These are phyloP conservation scores for Tetheella fluctuosa DNA, from an alignment of 2,888 invertebrate genomes.

Conservation along the genomic window DNA sequence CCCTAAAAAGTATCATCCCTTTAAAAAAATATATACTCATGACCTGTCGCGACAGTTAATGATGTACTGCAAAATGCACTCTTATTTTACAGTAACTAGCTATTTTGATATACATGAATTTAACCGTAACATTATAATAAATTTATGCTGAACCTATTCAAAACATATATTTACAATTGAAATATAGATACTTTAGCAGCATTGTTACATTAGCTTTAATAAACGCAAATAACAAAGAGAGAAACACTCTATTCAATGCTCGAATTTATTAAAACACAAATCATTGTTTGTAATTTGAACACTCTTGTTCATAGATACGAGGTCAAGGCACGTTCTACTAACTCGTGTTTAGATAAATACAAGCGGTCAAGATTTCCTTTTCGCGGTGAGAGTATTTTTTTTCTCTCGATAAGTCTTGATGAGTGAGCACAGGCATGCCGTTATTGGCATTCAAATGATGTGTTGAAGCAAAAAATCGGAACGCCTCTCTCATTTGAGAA, in stretches of 20 bases:
- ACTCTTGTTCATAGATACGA: constrained; percentile 49
- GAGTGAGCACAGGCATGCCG: constrained; percentile 62
- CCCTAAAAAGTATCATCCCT: too few species aligned
- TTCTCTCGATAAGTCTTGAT: constrained; percentile 61
- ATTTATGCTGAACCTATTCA: too few species aligned
- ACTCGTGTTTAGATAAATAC: constrained; percentile 48
- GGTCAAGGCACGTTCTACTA: constrained; percentile 65
- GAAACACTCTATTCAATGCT: constrained; percentile 15
- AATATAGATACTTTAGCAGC: not conserved
- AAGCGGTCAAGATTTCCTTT: constrained; percentile 66
- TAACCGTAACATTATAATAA: not conserved
- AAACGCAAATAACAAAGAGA: not conserved
- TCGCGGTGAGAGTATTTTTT: constrained; percentile 69
- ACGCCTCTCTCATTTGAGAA: constrained; percentile 59
- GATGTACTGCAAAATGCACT: too few species aligned
- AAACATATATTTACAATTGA: not conserved
- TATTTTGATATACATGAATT: not conserved
- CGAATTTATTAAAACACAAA: constrained; percentile 45
- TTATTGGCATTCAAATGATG: constrained; percentile 74
- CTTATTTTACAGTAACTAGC: not conserved
- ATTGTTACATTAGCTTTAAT: not conserved
- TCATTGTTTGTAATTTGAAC: constrained; percentile 38
- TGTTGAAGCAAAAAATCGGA: constrained; percentile 65
- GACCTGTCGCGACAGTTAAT: too few species aligned
- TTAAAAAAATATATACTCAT: too few species aligned